Base-by-base conservation (phyloP, 2,797 vertebrate genomes). In the Gymnopithys bicolor region DNA sequence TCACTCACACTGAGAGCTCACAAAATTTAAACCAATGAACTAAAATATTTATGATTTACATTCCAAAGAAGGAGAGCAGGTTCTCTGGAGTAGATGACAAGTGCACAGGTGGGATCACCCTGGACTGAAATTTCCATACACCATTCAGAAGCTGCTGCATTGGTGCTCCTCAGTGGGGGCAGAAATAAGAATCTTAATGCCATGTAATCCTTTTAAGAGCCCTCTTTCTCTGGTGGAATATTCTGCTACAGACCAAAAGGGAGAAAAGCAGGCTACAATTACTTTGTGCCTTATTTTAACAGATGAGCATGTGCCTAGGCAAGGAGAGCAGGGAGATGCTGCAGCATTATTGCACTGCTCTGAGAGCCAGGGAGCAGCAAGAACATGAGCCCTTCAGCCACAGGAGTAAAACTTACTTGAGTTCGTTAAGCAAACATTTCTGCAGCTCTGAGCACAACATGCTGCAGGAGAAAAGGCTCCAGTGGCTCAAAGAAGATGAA, bases 1-100 rank as follows among this genome's bases (percentile, higher is more conserved):
- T 94, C 63, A 8, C 71, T 96, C 84, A 77, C 49, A 87, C 84
- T 18, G 59, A 88, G 77, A 92, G 43, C 55, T 87, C 74, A 35
- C 78, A 90, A 81, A 89, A 43, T 13, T 90, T 79, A 73, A 79
- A 84, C 48, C 3, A 13, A 79, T 90, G 52, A 92, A 92, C 41
- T 84, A 62, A 94, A 96, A 90, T 89, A 93, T 93, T 94, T 93
- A 83, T 77, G 7, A 8, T 87, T 95, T 93, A 84, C 68, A 77
- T 83, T 93, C 75, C 90, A 89, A 96, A 91, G 84, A 96, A 82
- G 21, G 51, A 89, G 87, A 91, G 69, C 48, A 76, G 80, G 55
- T 94, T 93, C 3, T 0, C 83, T 79, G 58, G 63, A 73, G 59
- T 73, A 78, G 66, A 9, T 51, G 52, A 85, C 92, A 92, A 93